phyloP scores from a whole-genome alignment of 1,140 invertebrate genomes.

The Nephotettix cincticeps region DNA sequence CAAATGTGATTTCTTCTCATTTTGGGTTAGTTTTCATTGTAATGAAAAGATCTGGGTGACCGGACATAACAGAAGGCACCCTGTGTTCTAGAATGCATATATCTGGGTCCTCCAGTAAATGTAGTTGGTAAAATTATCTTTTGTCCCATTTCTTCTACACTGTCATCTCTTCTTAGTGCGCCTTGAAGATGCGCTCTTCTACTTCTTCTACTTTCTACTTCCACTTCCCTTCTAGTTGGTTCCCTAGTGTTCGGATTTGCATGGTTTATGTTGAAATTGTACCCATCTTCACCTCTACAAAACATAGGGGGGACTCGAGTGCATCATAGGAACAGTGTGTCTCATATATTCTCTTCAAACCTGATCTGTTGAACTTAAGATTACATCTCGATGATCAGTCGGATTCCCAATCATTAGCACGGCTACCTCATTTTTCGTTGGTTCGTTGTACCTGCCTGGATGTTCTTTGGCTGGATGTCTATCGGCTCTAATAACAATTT shows the following conservation, averaged over 20 bases:
- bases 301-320: conserved; percentile 47
- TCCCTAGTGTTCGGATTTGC: conserved; percentile 3
- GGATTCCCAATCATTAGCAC: too few species aligned
- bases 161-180: conserved; percentile 38
- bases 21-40: conserved; percentile 32
- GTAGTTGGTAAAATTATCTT: conserved; percentile 48
- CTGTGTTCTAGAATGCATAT: conserved; percentile 47
- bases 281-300: too few species aligned
- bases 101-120: conserved; percentile 47
- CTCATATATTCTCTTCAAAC: too few species aligned
- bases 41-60: conserved; percentile 35
- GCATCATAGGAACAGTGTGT: conserved; percentile 45
- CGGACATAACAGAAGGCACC: conserved; percentile 35
- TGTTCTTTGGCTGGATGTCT: conserved; percentile 42
- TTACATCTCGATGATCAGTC: conserved; percentile 40
- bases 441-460: conserved; percentile 39
- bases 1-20: conserved; percentile 30
- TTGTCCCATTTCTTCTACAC: conserved; percentile 28
- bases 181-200: conserved; percentile 42
- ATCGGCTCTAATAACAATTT: conserved; percentile 40
- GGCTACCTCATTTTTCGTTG: conserved; percentile 39
- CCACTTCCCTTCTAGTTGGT: conserved; percentile 39
- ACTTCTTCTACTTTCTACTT: conserved; percentile 37
- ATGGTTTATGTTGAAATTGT: conserved; percentile 25
- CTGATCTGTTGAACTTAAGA: conserved; percentile 36